phyloP scores from a whole-genome alignment of 2,888 invertebrate species.

The Andrena hattorfiana region DNA sequence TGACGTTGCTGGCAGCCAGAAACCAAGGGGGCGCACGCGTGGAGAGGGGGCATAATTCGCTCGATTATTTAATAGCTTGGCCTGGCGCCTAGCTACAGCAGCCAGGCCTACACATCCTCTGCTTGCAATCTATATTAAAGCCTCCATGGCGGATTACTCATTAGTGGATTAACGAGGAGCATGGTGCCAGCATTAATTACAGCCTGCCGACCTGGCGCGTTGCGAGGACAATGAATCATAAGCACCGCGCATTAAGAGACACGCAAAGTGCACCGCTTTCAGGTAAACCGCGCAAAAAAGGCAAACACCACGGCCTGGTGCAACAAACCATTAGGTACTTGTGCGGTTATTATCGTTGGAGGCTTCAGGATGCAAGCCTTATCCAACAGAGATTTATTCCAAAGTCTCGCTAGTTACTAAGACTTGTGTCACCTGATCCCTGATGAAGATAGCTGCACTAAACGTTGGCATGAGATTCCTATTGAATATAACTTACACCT shows the following conservation, averaged over 20 bases:
- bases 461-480: too few species aligned
- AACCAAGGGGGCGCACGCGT: conserved; percentile 36
- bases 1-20: conserved; percentile 60
- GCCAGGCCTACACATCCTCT: conserved; percentile 39
- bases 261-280: not conserved
- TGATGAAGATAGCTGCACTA: too few species aligned
- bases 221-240: conserved; percentile 14
- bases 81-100: conserved; percentile 60
- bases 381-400: too few species aligned
- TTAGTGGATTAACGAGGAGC: conserved; percentile 64
- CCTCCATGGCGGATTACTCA: conserved; percentile 65
- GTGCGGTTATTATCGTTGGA: too few species aligned
- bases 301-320: too few species aligned
- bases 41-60: conserved; percentile 63
- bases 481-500: too few species aligned
- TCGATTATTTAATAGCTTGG: conserved; percentile 77
- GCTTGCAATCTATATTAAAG: conserved; percentile 69
- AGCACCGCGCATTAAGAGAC: conserved; percentile 1
- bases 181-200: conserved; percentile 58
- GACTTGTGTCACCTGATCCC: too few species aligned
- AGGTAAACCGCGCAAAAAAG: too few species aligned
- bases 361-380: too few species aligned
- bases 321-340: too few species aligned
- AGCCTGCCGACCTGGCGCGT: not conserved
- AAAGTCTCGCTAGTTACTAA: too few species aligned